These are phyloP conservation scores for Alauda arvensis DNA, from an alignment of 2,797 vertebrate species.

Conservation along the genomic window DNA sequence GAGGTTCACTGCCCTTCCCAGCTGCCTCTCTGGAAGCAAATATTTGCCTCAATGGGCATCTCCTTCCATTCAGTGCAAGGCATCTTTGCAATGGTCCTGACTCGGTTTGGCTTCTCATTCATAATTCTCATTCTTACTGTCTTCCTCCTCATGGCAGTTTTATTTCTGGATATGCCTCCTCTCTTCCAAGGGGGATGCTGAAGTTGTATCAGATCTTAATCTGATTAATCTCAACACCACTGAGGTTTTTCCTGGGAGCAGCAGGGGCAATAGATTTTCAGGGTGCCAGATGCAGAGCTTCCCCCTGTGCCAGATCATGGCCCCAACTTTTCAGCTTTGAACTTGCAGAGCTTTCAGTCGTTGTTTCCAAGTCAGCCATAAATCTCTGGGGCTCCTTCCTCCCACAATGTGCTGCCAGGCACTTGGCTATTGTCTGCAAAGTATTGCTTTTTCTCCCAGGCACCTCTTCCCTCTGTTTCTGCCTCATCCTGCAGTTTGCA, in stretches of 20 bases:
- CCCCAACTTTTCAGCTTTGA: conserved; percentile 6
- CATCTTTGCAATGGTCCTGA: background rate
- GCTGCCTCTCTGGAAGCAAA: conserved; percentile 22
- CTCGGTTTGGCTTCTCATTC: background rate
- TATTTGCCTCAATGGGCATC: background rate
- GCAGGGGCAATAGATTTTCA: background rate
- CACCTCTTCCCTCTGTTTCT: background rate
- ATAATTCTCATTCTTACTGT: background rate
- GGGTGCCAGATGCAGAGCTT: conserved; percentile 14
- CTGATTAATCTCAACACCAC: accelerated
- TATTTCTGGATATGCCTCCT: background rate
- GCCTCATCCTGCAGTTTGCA: background rate
- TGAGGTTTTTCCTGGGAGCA: background rate
- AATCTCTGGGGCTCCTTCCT: conserved; percentile 16
- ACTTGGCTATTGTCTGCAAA: background rate
- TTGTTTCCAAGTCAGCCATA: conserved; percentile 22
- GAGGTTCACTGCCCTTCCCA: conserved; percentile 35
- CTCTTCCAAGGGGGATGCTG: background rate
- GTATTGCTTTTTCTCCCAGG: background rate
- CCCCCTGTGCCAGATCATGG: background rate
- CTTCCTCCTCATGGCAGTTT: background rate
- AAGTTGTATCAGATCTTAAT: background rate
- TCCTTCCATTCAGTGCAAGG: background rate
- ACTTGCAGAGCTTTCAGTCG: conserved; percentile 6
- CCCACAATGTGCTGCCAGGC: background rate